Base-by-base conservation (phyloP, 1,140 invertebrate species). In the Trachymyrmex cornetzi region DNA sequence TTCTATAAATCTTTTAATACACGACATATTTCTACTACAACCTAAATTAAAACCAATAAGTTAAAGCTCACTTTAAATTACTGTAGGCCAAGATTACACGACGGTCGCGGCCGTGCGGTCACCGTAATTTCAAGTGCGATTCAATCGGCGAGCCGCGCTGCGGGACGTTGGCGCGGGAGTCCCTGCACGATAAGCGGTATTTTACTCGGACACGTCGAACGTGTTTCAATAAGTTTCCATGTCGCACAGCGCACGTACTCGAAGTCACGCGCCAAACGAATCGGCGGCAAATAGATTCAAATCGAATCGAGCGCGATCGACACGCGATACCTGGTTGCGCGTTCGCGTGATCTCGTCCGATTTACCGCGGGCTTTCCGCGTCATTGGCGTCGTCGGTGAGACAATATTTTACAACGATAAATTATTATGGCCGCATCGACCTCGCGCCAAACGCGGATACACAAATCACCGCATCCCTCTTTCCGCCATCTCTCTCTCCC, bases 401-500 rank as follows among this genome's bases (percentile, higher is more conserved):
- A 90, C 87, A 91, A 90, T 89, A 92, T 94, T 94, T 93, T 92
- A 91, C 87, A 77, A 67, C 90, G 88, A 93, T 94, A 94, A 94
- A 94, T 94, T 94, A 94, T 92, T 82, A 90, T 80, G 71, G 80
- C 86, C 88, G 88, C 89, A 93, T 91, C 88, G 88, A 69, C 64
- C 89, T 74, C 85, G 67, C 77, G 80, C 86, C 84, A 87, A 77
- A 87, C 80, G 77, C 77, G 64, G 82, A 91, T 90, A 84, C 89
- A 93, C 92, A 93, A 94, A 93, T 93, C 93, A 93, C 90, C 63
- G 66, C 79, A 59, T 86, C 84, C 67, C 84, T 77, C 87, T 86
- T 89, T 87, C n/a, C 50, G n/a, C 92, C 92, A 92, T 92, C 1
- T 69, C 22, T 24, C 93, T 93, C 93, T 92, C 88, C 87, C 91